Percentiles rank a stretch among this genome's conserved stretches.
Evolutionary conservation across 2,797 vertebrate species (phyloP).

Genomic region (Triplophysa yarkandensis): DNA sequence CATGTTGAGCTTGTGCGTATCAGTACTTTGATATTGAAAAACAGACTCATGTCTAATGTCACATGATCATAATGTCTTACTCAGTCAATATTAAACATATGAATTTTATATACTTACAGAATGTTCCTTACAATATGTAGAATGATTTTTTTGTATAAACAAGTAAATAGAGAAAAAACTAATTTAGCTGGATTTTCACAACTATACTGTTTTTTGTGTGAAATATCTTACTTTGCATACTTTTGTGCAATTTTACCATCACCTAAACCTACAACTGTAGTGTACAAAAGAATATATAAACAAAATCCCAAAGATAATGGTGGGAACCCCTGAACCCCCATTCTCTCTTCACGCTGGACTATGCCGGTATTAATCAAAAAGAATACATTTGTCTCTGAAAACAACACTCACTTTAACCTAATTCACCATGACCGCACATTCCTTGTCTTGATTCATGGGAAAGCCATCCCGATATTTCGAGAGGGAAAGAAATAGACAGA

Average conservation of each 20-base stretch:
- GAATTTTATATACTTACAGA: too few species aligned
- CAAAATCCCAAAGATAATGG: not conserved
- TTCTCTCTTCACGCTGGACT: not conserved
- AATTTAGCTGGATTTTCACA: too few species aligned
- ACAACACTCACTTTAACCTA: slow-evolving; percentile 39
- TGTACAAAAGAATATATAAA: not conserved
- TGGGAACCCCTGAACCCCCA: not conserved
- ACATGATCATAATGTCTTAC: too few species aligned
- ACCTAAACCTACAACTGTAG: not conserved
- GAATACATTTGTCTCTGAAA: slow-evolving; percentile 24
- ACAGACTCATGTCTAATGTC: too few species aligned
- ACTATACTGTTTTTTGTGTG: too few species aligned
- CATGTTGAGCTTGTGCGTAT: not conserved
- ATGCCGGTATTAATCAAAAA: not conserved
- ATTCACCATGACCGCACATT: slow-evolving; percentile 53
- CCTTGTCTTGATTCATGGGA: slow-evolving; percentile 47
- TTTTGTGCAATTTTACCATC: not conserved
- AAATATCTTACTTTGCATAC: too few species aligned
- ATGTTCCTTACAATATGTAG: too few species aligned
- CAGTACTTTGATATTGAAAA: not conserved
- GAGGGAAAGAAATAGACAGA: slow-evolving; percentile 23
- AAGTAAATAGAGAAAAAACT: too few species aligned
- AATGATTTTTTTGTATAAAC: too few species aligned
- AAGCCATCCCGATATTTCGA: slow-evolving; percentile 36
- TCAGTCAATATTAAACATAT: too few species aligned